Evolutionary conservation across 2,888 invertebrate species (phyloP), one percentile per base, ranked within the genome.

Genomic region (Pecten maximus): DNA sequence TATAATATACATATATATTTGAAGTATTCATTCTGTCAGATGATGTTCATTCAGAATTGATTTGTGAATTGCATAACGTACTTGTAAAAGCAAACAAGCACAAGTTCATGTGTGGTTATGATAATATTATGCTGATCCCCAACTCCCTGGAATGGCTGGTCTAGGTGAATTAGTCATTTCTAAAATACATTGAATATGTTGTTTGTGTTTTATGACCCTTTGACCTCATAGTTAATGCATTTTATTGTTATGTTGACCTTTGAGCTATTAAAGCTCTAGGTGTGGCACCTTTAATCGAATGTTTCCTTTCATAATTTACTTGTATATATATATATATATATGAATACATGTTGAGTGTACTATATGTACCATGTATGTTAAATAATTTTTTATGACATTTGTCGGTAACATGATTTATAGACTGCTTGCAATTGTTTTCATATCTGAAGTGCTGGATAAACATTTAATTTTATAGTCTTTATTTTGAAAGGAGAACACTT

Each of bases 391-490:
- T 48, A 48, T 48, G 19, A 19, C 16, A 54, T 54, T n/a, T 19
- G 0, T 35, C 28, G 74, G 28, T 74, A 35, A 74, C 35, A 28
- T 6, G 74, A 28, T 74, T 35, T 74, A 35, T 35, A 8, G 74
- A 74, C 74, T 35, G 74, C 74, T 74, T 74, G n/a, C n/a, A n/a
- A n/a, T n/a, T n/a, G 35, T 35, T 74, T 74, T 35, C 54, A 54
- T 19, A 54, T n/a, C 6, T 74, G 35, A 74, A 74, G 74, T 74
- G 74, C 35, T 35, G 35, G 28, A 74, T 74, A 74, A 74, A 74
- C 74, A 74, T 35, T 35, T 23, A 19, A 6, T 54, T 54, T 50
- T 50, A 44, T 2, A 16, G 8, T 50, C 23, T 54, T 19, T 6
- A 23, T 54, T n/a, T 54, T 23, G 2, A 54, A 54, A 19, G 54